Evolutionary conservation across 2,113 vertebrate genomes (phyloP).

Genomic region (Sciurus niger): DNA sequence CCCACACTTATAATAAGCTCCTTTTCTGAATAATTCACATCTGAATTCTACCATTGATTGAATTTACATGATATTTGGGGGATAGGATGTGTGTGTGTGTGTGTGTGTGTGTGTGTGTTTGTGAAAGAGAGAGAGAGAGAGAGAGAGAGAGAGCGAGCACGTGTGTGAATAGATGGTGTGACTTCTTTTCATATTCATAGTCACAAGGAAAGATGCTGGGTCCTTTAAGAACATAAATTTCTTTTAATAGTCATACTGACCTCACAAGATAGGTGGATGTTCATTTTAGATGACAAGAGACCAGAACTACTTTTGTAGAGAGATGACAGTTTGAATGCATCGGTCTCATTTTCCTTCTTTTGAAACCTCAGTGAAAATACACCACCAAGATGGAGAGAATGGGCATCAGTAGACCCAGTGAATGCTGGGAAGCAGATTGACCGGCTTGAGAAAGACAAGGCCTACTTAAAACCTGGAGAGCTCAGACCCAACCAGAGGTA

Average conservation of each 20-base stretch:
- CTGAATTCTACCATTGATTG: not conserved
- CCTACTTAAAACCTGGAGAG: not conserved
- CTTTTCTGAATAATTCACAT: not conserved
- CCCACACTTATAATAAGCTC: not conserved
- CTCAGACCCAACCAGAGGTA: not conserved
- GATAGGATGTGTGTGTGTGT: rapidly evolving
- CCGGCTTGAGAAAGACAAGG: no score
- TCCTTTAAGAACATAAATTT: not conserved
- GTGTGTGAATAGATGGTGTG: not conserved
- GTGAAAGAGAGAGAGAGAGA: not conserved
- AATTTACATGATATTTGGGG: not conserved
- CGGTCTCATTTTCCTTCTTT: slow-evolving; percentile 11
- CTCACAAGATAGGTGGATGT: not conserved
- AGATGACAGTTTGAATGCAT: not conserved
- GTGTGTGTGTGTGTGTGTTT: not conserved
- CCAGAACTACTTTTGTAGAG: not conserved
- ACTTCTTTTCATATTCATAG: not conserved
- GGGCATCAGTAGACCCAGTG: no score
- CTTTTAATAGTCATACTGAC: not conserved
- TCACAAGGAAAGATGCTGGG: not conserved
- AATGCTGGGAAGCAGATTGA: not conserved
- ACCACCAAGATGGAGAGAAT: not conserved
- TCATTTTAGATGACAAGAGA: slow-evolving; percentile 31
- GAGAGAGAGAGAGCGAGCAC: not conserved
- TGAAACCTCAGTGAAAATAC: not conserved